Conservation (phyloP, 2,888 invertebrate species). For the Flexamia atlantica region DNA sequence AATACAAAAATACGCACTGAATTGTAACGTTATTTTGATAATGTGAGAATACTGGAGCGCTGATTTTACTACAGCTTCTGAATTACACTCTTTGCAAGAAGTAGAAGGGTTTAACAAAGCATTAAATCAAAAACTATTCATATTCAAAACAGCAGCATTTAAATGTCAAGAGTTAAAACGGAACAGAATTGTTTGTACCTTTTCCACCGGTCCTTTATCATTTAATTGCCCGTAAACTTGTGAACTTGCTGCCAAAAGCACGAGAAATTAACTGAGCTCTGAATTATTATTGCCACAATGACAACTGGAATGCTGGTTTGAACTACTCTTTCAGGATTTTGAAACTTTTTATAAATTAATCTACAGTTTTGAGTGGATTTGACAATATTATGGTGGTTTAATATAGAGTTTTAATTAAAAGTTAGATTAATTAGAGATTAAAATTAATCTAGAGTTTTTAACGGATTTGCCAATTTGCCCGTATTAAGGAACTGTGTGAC, state of each 20-base stretch:
- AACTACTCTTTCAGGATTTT: too few relatives aligned
- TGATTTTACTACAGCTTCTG: neutral
- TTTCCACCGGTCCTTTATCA: slow-evolving; percentile 1
- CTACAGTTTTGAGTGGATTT: too few relatives aligned
- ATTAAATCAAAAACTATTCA: neutral
- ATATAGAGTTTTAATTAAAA: too few relatives aligned
- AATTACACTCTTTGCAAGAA: too few relatives aligned
- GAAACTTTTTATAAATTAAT: too few relatives aligned
- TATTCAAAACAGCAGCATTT: neutral
- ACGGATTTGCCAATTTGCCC: too few relatives aligned
- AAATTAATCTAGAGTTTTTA: too few relatives aligned
- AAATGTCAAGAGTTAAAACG: slow-evolving; percentile 18
- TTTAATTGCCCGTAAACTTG: slow-evolving; percentile 22
- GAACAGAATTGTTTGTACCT: neutral
- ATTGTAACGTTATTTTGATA: neutral
- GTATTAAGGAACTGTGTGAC: too few relatives aligned
- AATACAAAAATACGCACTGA: neutral
- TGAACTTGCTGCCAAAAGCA: slow-evolving; percentile 12
- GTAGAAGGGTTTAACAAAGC: too few relatives aligned
- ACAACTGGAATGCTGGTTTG: too few relatives aligned
- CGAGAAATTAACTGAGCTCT: neutral
- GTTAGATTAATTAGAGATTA: too few relatives aligned
- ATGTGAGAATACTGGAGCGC: neutral
- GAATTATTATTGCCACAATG: neutral
- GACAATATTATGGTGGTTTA: too few relatives aligned